These are phyloP conservation scores for Pelobates cultripes DNA, from an alignment of 2,797 vertebrate genomes.

Conservation along the genomic window DNA sequence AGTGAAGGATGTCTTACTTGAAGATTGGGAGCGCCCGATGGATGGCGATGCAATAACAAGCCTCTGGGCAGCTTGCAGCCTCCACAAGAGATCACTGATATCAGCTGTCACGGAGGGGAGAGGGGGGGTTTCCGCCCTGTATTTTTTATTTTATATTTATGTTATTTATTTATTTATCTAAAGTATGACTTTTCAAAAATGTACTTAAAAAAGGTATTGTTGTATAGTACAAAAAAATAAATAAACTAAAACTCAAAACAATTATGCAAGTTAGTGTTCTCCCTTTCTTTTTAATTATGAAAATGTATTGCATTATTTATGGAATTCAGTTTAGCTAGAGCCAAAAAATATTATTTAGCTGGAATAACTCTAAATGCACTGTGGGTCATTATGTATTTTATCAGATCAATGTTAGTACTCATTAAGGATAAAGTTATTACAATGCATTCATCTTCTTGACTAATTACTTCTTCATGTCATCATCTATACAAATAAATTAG, in stretches of 20 bases:
- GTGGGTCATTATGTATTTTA: not conserved
- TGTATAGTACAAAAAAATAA: no score
- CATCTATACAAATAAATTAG: slow-evolving; percentile 13
- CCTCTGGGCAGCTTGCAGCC: no score
- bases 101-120: no score
- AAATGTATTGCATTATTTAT: not conserved
- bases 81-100: no score
- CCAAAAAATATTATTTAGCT: not conserved
- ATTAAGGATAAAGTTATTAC: not conserved
- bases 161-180: no score
- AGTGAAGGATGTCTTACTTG: no score
- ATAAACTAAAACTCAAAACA: not conserved
- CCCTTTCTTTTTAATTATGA: not conserved
- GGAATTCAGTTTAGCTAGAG: not conserved
- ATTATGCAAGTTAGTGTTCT: not conserved
- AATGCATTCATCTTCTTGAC: slow-evolving; percentile 18
- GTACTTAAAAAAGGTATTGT: no score
- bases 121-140: no score
- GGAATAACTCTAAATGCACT: not conserved
- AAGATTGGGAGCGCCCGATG: no score
- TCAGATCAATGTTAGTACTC: not conserved
- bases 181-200: no score
- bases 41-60: no score
- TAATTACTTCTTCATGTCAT: slow-evolving; percentile 27
- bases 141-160: no score